phyloP scores from a whole-genome alignment of 2,888 invertebrate genomes.

The Drosophila robusta region DNA sequence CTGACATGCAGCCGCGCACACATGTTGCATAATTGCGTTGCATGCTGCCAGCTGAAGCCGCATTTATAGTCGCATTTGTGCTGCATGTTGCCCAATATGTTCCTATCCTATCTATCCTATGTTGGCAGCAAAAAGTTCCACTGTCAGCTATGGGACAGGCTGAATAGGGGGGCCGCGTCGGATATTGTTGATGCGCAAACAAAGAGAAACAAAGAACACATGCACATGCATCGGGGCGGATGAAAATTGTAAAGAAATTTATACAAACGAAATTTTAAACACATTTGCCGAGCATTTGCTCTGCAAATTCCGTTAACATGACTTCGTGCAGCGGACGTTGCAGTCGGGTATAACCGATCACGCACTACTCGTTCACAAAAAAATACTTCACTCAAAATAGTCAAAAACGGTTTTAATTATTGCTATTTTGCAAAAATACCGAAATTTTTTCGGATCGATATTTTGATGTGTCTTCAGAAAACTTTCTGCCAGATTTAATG shows the following conservation, averaged over 20 bases:
- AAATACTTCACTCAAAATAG: too few relatives aligned
- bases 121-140: conserved; percentile 26
- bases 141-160: background rate
- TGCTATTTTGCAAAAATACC: too few relatives aligned
- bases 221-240: conserved; percentile 35
- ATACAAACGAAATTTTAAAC: conserved; percentile 54
- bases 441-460: too few relatives aligned
- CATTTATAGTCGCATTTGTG: conserved; percentile 54
- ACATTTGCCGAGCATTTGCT: conserved; percentile 6
- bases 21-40: conserved; percentile 77
- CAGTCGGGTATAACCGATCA: too few relatives aligned
- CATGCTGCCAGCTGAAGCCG: conserved; percentile 62
- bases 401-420: too few relatives aligned
- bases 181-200: conserved; percentile 30
- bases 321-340: background rate
- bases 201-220: conserved; percentile 35
- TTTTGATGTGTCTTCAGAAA: too few relatives aligned
- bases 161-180: background rate
- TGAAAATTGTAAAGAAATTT: conserved; percentile 32
- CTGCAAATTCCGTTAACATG: conserved; percentile 7
- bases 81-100: conserved; percentile 72
- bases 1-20: conserved; percentile 33
- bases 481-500: too few relatives aligned
- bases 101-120: conserved; percentile 5
- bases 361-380: too few relatives aligned